Percentiles rank a stretch among this genome's conserved stretches.
Conservation (phyloP, 2,888 invertebrate genomes). For the Empis livida region DNA sequence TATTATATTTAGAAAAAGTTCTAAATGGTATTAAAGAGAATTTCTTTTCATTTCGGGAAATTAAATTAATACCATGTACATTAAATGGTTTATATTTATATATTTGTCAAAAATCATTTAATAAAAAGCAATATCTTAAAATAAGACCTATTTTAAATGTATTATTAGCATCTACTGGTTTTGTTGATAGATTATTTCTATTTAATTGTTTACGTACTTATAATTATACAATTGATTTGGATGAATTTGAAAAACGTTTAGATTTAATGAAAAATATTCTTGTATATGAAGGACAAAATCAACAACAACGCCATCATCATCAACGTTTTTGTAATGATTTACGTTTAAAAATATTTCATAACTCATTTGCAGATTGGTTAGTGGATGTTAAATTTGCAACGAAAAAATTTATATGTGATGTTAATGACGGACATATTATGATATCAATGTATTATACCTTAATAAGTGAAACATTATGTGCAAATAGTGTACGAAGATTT, state of each 20-base stretch:
- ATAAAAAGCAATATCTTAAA: slow-evolving; percentile 75
- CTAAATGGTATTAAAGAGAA: slow-evolving; percentile 87
- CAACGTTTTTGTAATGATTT: slow-evolving; percentile 13
- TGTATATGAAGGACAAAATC: slow-evolving; percentile 22
- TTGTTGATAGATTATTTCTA: slow-evolving; percentile 68
- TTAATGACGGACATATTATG: slow-evolving; percentile 77
- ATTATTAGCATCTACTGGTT: slow-evolving; percentile 72
- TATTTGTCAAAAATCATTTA: slow-evolving; percentile 87
- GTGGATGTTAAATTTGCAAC: slow-evolving; percentile 97
- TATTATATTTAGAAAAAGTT: slow-evolving; percentile 75
- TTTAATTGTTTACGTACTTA: slow-evolving; percentile 71
- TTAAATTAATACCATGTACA: slow-evolving; percentile 88
- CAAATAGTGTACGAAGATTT: slow-evolving; percentile 62
- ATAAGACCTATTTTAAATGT: slow-evolving; percentile 76
- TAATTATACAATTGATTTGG: slow-evolving; percentile 60
- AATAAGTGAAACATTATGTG: slow-evolving; percentile 51
- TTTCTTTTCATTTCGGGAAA: slow-evolving; percentile 81
- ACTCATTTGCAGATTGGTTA: slow-evolving; percentile 90
- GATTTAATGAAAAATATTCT: slow-evolving; percentile 53
- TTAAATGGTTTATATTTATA: slow-evolving; percentile 89
- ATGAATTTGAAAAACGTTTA: slow-evolving; percentile 68
- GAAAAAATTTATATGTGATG: slow-evolving; percentile 79
- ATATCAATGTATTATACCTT: slow-evolving; percentile 72
- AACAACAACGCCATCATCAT: slow-evolving; percentile 10
- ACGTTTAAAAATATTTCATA: slow-evolving; percentile 62